These are phyloP conservation scores for Aricia agestis DNA, from an alignment of 1,140 invertebrate species.

Conservation along the genomic window DNA sequence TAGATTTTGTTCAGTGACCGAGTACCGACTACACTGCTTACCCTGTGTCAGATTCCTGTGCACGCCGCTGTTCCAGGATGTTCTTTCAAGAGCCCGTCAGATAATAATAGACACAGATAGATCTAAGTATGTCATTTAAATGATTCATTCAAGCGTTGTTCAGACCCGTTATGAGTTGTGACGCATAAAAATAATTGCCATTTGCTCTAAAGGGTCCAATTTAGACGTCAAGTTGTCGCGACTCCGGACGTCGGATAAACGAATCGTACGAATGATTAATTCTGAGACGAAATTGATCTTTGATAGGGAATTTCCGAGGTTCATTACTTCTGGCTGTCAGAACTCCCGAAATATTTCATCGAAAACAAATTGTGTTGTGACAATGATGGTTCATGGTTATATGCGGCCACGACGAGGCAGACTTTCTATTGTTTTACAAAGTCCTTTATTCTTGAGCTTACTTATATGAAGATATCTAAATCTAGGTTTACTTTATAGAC, in stretches of 20 bases:
- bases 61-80: neutral
- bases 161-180: neutral
- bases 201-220: neutral
- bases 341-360: neutral
- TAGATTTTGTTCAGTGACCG: too few relatives aligned
- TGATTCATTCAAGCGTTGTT: neutral
- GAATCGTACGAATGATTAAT: neutral
- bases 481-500: too few relatives aligned
- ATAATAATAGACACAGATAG: neutral
- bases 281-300: neutral
- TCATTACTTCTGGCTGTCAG: neutral
- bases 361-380: neutral
- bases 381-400: neutral
- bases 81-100: neutral
- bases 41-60: too few relatives aligned
- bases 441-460: too few relatives aligned
- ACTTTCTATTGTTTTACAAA: too few relatives aligned
- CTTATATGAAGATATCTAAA: too few relatives aligned
- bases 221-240: neutral
- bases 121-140: neutral
- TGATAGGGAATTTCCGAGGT: conserved; percentile 25
- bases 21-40: too few relatives aligned
- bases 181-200: conserved; percentile 1
- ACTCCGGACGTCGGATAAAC: neutral
- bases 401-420: too few relatives aligned